phyloP scores from a whole-genome alignment of 2,113 vertebrate genomes.

The Chaetodon trifascialis region DNA sequence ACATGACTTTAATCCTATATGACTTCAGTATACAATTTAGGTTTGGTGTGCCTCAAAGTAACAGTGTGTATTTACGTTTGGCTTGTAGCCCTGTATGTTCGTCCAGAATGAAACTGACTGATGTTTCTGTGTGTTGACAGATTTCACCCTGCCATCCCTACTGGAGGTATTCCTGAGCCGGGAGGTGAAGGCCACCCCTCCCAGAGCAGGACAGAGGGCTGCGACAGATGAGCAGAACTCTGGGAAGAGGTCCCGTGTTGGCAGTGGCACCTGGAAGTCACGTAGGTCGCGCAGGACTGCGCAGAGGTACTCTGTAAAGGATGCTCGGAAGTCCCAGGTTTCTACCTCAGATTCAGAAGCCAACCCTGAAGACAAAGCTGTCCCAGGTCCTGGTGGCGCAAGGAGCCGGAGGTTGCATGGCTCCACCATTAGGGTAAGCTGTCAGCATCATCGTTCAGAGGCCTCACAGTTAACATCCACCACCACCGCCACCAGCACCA shows the following conservation, averaged over 20 bases:
- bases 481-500: conserved; percentile 30
- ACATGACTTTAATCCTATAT: not conserved
- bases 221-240: conserved; percentile 81
- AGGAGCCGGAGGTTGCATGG: conserved; percentile 84
- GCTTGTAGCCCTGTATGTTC: not conserved
- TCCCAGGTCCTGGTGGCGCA: conserved; percentile 37
- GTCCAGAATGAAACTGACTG: not conserved
- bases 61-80: not conserved
- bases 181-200: conserved; percentile 82
- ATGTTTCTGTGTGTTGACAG: conserved; percentile 78
- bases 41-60: not conserved
- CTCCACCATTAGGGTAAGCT: conserved; percentile 82
- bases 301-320: conserved; percentile 90
- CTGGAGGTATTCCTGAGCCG: conserved; percentile 86
- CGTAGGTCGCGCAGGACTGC: conserved; percentile 85
- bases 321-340: conserved; percentile 90
- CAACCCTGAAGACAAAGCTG: conserved; percentile 88
- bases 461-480: conserved; percentile 53
- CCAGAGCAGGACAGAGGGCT: conserved; percentile 87
- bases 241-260: conserved; percentile 76
- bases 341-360: conserved; percentile 96
- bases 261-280: conserved; percentile 85
- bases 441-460: conserved; percentile 76
- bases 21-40: not conserved
- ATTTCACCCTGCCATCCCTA: conserved; percentile 89